phyloP scores from a whole-genome alignment of 2,113 vertebrate genomes.

The Tympanuchus pallidicinctus region DNA sequence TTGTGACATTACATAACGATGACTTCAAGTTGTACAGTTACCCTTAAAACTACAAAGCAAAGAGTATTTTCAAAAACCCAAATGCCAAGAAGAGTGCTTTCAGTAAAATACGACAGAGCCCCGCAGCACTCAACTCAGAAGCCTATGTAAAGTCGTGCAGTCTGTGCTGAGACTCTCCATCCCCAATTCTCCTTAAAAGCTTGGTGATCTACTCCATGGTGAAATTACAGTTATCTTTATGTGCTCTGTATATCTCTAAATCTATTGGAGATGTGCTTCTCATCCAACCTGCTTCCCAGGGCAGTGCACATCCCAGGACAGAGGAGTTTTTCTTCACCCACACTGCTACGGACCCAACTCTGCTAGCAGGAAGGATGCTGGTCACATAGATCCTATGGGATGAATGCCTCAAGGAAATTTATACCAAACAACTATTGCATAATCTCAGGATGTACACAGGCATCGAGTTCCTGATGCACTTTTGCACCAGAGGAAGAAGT shows the following conservation, averaged over 20 bases:
- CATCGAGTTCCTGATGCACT: not conserved
- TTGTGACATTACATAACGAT: conserved; percentile 11
- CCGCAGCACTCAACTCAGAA: not conserved
- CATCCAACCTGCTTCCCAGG: conserved; percentile 22
- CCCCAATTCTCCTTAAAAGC: not conserved
- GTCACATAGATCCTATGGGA: conserved; percentile 40
- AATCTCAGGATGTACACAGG: conserved; percentile 42
- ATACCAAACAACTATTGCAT: conserved; percentile 78
- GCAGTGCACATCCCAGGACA: not conserved
- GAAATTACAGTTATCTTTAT: conserved; percentile 22
- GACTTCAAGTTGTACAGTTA: not conserved
- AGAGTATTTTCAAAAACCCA: conserved; percentile 15
- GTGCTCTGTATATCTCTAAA: conserved; percentile 67
- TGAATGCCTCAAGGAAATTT: conserved; percentile 52
- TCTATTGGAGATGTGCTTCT: conserved; percentile 70
- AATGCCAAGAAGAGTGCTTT: conserved; percentile 19
- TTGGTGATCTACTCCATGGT: not conserved
- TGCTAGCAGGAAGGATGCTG: conserved; percentile 28
- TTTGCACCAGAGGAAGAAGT: not conserved
- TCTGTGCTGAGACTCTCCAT: not conserved
- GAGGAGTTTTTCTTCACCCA: not conserved
- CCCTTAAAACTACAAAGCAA: conserved; percentile 17
- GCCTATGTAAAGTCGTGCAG: not conserved
- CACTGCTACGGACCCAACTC: not conserved
- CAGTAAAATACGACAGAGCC: not conserved